Percentiles rank a stretch among this genome's conserved stretches.
Evolutionary conservation across 2,888 invertebrate genomes (phyloP).

Genomic region (Epinotia ramella): DNA sequence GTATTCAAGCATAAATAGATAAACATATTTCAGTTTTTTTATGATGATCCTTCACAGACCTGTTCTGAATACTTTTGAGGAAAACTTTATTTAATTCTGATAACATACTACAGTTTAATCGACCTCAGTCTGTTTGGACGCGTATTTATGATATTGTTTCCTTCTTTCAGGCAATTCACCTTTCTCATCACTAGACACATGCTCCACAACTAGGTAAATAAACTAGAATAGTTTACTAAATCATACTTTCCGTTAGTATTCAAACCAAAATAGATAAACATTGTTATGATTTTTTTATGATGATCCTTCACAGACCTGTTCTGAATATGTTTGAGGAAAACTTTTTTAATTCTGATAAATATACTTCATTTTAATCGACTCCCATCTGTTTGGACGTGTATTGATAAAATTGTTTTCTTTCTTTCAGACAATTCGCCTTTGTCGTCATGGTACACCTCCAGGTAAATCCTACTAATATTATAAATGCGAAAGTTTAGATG

Average conservation of each 20-base stretch:
- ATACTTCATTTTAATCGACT: constrained; percentile 12
- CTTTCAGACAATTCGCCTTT: not conserved
- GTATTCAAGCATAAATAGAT: not conserved
- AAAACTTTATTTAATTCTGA: constrained; percentile 52
- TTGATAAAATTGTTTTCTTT: not conserved
- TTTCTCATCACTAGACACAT: not conserved
- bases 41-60: constrained; percentile 63
- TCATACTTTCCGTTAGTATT: too few species aligned
- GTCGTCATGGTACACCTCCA: not conserved
- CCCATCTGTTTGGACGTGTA: not conserved
- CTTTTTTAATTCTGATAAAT: constrained; percentile 48
- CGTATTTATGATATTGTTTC: not conserved
- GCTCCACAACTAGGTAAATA: constrained; percentile 4
- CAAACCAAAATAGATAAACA: too few species aligned
- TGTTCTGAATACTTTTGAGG: constrained; percentile 71
- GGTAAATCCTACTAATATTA: not conserved
- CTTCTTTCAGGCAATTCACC: constrained; percentile 5
- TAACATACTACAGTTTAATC: constrained; percentile 20
- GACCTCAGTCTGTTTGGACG: not conserved
- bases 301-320: constrained; percentile 69
- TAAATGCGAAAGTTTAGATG: too few species aligned
- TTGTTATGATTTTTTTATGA: constrained; percentile 25
- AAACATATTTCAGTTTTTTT: not conserved
- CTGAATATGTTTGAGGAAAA: constrained; percentile 66
- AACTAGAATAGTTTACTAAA: too few species aligned